Conservation (phyloP, 2,113 vertebrate genomes). For the Nicator chloris region DNA sequence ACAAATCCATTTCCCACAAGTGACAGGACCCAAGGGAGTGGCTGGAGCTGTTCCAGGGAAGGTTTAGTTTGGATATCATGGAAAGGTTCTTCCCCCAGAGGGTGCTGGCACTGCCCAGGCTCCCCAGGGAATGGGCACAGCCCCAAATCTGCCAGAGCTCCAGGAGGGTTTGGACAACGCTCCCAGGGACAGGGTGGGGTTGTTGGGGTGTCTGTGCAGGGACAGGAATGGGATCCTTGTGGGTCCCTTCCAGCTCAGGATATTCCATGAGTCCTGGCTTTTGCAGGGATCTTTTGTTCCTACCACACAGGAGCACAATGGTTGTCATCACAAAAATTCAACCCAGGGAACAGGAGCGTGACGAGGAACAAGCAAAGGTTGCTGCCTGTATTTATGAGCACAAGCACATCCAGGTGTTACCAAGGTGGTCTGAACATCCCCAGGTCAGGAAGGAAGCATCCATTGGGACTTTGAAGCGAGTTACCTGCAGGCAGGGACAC, state of each 20-base stretch:
- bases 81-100: background rate
- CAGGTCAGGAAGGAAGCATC: background rate
- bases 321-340: background rate
- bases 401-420: background rate
- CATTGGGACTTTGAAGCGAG: rapidly evolving
- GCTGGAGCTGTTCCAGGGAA: background rate
- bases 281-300: background rate
- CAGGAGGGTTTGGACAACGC: rapidly evolving
- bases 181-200: background rate
- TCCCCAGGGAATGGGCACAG: background rate
- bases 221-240: rapidly evolving
- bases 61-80: background rate
- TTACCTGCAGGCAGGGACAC: background rate
- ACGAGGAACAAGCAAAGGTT: background rate
- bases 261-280: background rate
- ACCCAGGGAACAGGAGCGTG: background rate
- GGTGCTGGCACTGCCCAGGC: background rate
- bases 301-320: rapidly evolving
- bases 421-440: background rate
- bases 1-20: too few species aligned
- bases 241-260: background rate
- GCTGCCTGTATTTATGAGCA: background rate
- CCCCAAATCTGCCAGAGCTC: background rate
- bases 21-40: rapidly evolving
- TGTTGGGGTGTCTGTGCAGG: background rate